Base-by-base conservation (phyloP, 2,113 vertebrate species). In the Alectura lathami region DNA sequence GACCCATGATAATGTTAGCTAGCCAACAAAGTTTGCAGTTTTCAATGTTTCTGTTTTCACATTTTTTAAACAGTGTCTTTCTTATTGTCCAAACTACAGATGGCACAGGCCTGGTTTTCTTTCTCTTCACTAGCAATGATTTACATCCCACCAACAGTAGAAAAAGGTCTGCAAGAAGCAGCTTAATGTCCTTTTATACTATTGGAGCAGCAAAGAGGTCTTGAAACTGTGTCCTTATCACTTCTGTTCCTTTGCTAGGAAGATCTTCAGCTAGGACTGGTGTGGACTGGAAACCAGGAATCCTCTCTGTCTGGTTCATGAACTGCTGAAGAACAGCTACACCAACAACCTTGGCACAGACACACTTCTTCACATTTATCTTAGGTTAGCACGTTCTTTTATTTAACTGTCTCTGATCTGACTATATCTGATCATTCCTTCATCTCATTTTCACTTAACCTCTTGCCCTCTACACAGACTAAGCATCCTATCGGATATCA, bases 361-460 rank as follows among this genome's bases (percentile, higher is more conserved):
- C 56, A 10, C 6, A 0, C 81, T 93, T 50, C 77, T 75, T 48
- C 87, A 47, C 84, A 53, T 96, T 79, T 84, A 30, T 80, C 88
- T 94, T 85, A 48, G 69, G 47, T 86, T 91, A 87, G 62, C 47
- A 66, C 83, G 74, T 96, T 93, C 91, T 88, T 95, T 89, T 96
- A 95, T 97, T 94, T 96, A 96, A 95, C 95, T 91, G 53, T 90
- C 85, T 89, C 87, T 91, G 88, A 94, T 95, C 92, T 86, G 87
- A 88, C 89, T 85, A 26, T 84, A 90, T 94, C 94, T 96, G 88
- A 96, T 94, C 89, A 73, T 95, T 95, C 94, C 91, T 96, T 95
- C 91, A 83, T 94, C 87, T 91, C 91, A 95, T 97, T 97, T 96
- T 97, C 96, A 96, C 93, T 94, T 97, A 96, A 94, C 92, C 96